Percentiles rank a stretch among this genome's conserved stretches.
phyloP scores from a whole-genome alignment of 2,797 vertebrate genomes.

The Morelia viridis region DNA sequence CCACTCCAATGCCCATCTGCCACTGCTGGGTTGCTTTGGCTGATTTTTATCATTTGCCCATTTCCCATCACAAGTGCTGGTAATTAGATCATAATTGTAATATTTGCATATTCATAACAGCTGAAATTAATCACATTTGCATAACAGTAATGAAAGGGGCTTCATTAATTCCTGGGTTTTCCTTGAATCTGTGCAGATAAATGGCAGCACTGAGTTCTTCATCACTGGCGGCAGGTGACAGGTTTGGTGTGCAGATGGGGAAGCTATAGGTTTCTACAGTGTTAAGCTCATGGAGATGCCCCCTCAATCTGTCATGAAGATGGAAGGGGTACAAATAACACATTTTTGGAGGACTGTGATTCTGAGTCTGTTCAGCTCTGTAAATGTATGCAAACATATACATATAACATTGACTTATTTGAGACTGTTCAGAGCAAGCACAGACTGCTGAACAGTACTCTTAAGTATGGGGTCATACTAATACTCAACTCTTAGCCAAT shows the following conservation, averaged over 20 bases:
- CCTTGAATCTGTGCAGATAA: slow-evolving; percentile 67
- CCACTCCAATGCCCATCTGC: slow-evolving; percentile 21
- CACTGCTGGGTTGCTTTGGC: slow-evolving; percentile 2
- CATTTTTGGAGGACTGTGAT: not conserved
- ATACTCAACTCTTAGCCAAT: not conserved
- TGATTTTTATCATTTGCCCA: slow-evolving; percentile 62
- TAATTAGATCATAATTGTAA: slow-evolving; percentile 71
- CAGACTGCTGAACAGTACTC: not conserved
- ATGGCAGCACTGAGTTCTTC: slow-evolving; percentile 54
- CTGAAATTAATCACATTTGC: slow-evolving; percentile 75
- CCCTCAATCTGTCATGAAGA: not conserved
- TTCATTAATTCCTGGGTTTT: slow-evolving; percentile 74
- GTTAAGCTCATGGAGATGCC: not conserved
- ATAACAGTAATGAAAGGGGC: slow-evolving; percentile 76
- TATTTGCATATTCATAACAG: slow-evolving; percentile 77
- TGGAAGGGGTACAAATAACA: not conserved
- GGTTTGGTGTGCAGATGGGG: not conserved
- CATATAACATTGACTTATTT: not conserved
- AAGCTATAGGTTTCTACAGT: not conserved
- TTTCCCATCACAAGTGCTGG: slow-evolving; percentile 57
- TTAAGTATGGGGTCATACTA: not conserved
- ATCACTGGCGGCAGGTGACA: slow-evolving; percentile 22
- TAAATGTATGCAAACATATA: not conserved
- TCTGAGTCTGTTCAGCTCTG: not conserved
- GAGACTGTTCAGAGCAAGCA: not conserved